A percentile compares a stretch with the other conserved stretches of the same genome.
Evolutionary conservation across 2,888 invertebrate species (phyloP).

Genomic region (Acleris literana): DNA sequence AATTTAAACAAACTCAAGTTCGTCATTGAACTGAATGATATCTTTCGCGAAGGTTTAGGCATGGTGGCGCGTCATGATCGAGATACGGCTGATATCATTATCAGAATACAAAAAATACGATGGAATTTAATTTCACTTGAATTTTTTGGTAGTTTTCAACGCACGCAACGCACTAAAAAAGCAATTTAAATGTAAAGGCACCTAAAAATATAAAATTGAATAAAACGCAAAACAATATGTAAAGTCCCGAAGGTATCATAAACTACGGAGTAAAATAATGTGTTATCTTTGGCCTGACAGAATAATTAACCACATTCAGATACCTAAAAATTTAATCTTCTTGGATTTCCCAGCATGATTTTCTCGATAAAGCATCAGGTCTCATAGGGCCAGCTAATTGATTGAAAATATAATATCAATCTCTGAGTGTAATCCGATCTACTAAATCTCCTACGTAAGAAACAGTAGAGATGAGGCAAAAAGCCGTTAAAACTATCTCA

Average conservation of each 20-base stretch:
- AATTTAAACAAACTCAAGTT: conserved; percentile 35
- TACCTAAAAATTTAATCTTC: too few species aligned
- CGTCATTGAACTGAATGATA: conserved; percentile 42
- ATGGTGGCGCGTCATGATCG: conserved; percentile 41
- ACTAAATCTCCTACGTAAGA: not conserved
- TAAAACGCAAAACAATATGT: too few species aligned
- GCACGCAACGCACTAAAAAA: too few species aligned
- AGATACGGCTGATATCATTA: conserved; percentile 42
- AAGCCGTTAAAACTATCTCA: conserved; percentile 5
- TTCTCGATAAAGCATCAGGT: too few species aligned
- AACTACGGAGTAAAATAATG: too few species aligned
- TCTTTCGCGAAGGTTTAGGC: conserved; percentile 35
- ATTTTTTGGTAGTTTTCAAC: conserved; percentile 1
- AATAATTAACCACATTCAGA: too few species aligned
- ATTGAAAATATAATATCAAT: not conserved
- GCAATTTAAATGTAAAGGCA: too few species aligned
- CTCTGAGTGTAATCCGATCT: not conserved
- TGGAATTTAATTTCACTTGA: conserved; percentile 25
- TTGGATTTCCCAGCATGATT: too few species aligned
- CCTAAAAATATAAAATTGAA: too few species aligned
- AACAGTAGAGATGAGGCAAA: not conserved
- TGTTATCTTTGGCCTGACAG: too few species aligned
- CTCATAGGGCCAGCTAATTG: not conserved
- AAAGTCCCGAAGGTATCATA: too few species aligned
- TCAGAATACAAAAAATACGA: conserved; percentile 42